Base-by-base conservation (phyloP, 2,888 invertebrate genomes). In the Catocala nupta region DNA sequence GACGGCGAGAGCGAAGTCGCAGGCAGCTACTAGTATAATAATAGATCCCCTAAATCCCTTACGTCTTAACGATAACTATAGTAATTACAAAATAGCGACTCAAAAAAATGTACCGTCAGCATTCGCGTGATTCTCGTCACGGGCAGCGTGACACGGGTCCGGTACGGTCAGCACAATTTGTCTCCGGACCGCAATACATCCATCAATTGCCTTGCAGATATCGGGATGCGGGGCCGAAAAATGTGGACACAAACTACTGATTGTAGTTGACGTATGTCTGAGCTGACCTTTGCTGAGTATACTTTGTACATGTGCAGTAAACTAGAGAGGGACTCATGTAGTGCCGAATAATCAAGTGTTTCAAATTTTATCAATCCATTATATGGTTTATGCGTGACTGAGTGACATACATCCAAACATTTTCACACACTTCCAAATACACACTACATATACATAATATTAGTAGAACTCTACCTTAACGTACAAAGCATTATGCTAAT, bases 141-240 rank as follows among this genome's bases (percentile, higher is more conserved):
- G 81, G 81, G 67, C 50, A 60, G 69, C 77, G 71, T 86, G 86
- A 85, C 86, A 80, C 69, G 87, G 87, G 86, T 87, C 78, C 70
- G 67, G 66, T 67, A 72, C 71, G 80, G 81, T 84, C 84, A 81
- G 86, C 87, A 75, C 82, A 80, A 86, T 86, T 87, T 87, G 87
- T 87, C 86, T 82, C 78, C 61, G 70, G 74, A 77, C 81, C 85
- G 80, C 84, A 78, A 79, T 78, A 80, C 82, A 81, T 82, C 81
- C 82, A 85, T 86, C 85, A 83, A 84, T 85, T 86, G 85, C 69
- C 69, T 70, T 73, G 75, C 81, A 82, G 81, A 82, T 83, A 85
- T 82, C 77, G 78, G 70, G 59, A 72, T 68, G 69, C 52, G 59
- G 59, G 66, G 63, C 39, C 49, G 65, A 67, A 69, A 76, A 73